Evolutionary conservation across 2,888 invertebrate species (phyloP).

Genomic region (Cephus sareptanus): DNA sequence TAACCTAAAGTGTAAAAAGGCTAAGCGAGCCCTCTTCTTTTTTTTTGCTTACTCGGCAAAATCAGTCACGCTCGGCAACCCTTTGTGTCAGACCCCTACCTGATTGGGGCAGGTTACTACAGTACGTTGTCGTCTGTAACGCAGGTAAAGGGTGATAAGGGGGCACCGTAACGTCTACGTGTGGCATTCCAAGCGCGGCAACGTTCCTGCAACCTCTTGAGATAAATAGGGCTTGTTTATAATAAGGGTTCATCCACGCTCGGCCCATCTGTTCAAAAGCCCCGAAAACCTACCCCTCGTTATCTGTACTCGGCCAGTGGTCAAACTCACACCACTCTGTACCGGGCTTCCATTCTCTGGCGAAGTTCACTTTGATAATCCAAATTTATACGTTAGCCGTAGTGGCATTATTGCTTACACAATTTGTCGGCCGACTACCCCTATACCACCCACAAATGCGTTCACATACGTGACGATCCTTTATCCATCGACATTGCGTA

Average conservation of each 20-base stretch:
- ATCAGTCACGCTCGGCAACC: conserved; percentile 26
- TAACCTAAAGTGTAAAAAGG: conserved; percentile 12
- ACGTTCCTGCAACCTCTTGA: background rate
- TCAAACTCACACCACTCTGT: background rate
- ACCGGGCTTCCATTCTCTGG: conserved; percentile 14
- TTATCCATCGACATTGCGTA: background rate
- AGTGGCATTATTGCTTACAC: conserved; percentile 1
- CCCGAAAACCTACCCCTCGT: conserved; percentile 33
- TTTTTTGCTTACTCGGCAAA: conserved; percentile 36
- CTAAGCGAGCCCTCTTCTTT: conserved; percentile 12
- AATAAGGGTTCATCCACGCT: conserved; percentile 28
- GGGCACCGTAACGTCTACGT: background rate
- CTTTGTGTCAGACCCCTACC: background rate
- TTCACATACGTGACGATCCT: background rate
- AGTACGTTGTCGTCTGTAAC: background rate
- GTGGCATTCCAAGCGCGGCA: background rate
- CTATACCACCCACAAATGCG: background rate
- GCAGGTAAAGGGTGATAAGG: background rate
- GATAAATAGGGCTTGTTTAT: conserved; percentile 28
- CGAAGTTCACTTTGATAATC: conserved; percentile 22
- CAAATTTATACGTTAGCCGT: conserved; percentile 14
- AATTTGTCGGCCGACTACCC: background rate
- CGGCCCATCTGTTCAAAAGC: conserved; percentile 24
- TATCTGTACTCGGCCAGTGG: conserved; percentile 31
- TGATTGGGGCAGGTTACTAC: background rate